Base-by-base conservation (phyloP, 1,140 invertebrate genomes). In the Telenomus remus region DNA sequence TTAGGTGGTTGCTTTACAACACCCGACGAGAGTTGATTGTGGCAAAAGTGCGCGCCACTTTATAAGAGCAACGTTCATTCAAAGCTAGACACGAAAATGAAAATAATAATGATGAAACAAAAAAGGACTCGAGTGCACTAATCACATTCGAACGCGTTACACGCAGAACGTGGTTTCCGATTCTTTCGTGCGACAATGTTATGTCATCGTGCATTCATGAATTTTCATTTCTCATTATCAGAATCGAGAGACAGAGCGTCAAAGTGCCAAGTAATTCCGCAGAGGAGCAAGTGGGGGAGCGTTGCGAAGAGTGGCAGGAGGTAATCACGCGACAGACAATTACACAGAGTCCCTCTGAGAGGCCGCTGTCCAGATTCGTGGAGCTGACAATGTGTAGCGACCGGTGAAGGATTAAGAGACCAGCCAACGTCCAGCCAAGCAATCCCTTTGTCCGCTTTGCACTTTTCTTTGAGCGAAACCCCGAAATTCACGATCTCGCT, bases 261-360 rank as follows among this genome's bases (percentile, higher is more conserved):
- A 66, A 78, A 78, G 76, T 74, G 69, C 27, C 70, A 61, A 78
- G 70, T 71, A 74, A 78, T 74, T 78, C 55, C 66, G 56, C 56
- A 68, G 55, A 71, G 60, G 59, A 68, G 66, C 60, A 47, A 57
- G 61, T 56, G 70, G 54, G 61, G 51, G 60, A 48, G 69, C 73
- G n/a, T n/a, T n/a, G 65, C 65, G 64, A 68, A 51, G 55, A 69
- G 71, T 54, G 60, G 63, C 51, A 70, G 63, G 72, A 59, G 77
- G 76, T 81, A 82, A 84, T 84, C 79, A 82, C 68, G 79, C 79
- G 78, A 80, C 76, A 79, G 80, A 80, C 79, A 83, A 83, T 84
- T 82, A 81, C 79, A 73, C 77, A 60, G 61, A 80, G 74, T 80
- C 78, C 79, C 78, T 80, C 57, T n/a, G 73, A 79, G 75, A 81